These are phyloP conservation scores for Argopecten irradians DNA, from an alignment of 1,140 invertebrate genomes.

Conservation along the genomic window DNA sequence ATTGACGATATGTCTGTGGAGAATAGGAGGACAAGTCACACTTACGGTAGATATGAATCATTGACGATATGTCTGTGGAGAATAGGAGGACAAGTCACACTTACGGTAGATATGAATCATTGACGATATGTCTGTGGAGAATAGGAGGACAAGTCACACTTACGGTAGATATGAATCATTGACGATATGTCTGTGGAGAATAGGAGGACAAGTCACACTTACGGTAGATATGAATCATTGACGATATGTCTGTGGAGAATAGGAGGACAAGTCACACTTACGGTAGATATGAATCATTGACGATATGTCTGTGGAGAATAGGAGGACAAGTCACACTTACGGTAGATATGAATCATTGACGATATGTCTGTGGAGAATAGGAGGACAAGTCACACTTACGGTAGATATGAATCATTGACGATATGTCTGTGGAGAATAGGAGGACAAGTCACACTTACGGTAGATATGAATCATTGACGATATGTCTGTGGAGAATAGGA, in stretches of 20 bases:
- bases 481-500: too few species aligned
- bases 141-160: too few species aligned
- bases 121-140: too few species aligned
- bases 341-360: background rate
- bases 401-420: too few species aligned
- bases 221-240: background rate
- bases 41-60: too few species aligned
- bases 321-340: background rate
- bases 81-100: background rate
- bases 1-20: background rate
- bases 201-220: background rate
- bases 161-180: too few species aligned
- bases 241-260: too few species aligned
- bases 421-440: background rate
- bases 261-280: too few species aligned
- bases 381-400: too few species aligned
- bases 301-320: background rate
- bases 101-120: background rate
- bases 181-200: background rate
- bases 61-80: background rate
- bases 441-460: background rate
- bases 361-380: too few species aligned
- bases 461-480: background rate
- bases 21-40: too few species aligned
- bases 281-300: too few species aligned